Base-by-base conservation (phyloP, 2,113 vertebrate species). In the Sula dactylatra region DNA sequence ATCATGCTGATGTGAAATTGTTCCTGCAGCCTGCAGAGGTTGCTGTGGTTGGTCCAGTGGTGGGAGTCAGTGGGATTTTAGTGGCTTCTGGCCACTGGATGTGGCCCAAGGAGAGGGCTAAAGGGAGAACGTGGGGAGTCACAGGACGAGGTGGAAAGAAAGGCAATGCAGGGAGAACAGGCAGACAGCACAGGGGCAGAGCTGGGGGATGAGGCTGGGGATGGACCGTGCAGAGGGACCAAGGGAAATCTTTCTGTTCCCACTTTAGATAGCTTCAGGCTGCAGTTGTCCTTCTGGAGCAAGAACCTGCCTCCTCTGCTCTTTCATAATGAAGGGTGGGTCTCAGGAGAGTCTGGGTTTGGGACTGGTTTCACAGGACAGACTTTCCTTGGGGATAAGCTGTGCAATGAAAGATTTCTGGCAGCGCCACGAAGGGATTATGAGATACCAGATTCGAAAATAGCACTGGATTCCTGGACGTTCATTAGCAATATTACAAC, bases 1-100 rank as follows among this genome's bases (percentile, higher is more conserved):
- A 2, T 7, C 13, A 21, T 6, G 26, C 29, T 0, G 0, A 5
- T 8, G 29, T 31, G 44, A 34, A 86, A 11, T 29, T 66, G 79
- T 71, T 82, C n/a, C 82, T 50, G 71, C 25, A 6, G 82, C 50
- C 2, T 2, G 79, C 59, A 11, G 29, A 55, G 44, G 22, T 15
- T 49, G 34, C 70, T 64, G 78, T 3, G 16, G 8, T 40, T 67
- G 64, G 26, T 5, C 55, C 67, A 2, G 14, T 3, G 56, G 5
- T 47, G 52, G 36, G 25, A 77, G 12, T 13, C 58, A 5, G 13
- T 5, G 34, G 38, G 42, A 15, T 15, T 83, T 84, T n/a, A 26
- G 44, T 38, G 69, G 49, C 26, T 78, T 70, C 55, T 91, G 62
- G 36, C 45, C 11, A 6, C 44, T 69, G 32, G 10, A 22, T 44